Base-by-base conservation (phyloP, 2,113 vertebrate species). In the Fukomys damarensis region DNA sequence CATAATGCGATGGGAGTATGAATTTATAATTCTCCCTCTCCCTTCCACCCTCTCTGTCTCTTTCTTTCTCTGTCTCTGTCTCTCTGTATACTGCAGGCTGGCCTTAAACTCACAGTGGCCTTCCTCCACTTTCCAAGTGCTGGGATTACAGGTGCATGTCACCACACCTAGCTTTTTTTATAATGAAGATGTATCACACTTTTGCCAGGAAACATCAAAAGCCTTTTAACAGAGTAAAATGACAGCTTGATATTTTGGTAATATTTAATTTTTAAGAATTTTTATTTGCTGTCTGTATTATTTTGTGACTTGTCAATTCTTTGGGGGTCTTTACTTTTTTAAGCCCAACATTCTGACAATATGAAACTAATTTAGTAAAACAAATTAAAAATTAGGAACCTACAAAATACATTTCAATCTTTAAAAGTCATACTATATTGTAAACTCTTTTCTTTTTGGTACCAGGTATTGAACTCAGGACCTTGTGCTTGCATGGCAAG, bases 401-500 rank as follows among this genome's bases (percentile, higher is more conserved):
- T 14, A 89, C 20, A 96, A 89, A 91, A 93, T 14, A 66, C 20
- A 93, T 76, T 91, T 88, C 54, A 68, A 89, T 74, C 59, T 93
- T 80, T 80, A 95, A 92, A 82, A 56, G 65, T 76, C 52, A 82
- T 52, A 82, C 46, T 83, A 83, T 13, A 87, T 49, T 86, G 38
- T 65, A 84, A 87, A 49, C 46, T 49, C 46, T 49, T 49, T 49
- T 49, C 46, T 49, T 49, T 49, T 49, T 49, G 46, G 46, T 49
- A 49, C 46, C 46, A 49, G 46, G 5, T 49, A 49, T 49, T 49
- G 46, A 49, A 49, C 46, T 49, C 46, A 49, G 46, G 46, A 6
- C 46, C 46, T 49, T 49, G 46, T 49, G 46, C 46, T 49, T 49
- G 46, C 46, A 49, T 6, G 46, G 46, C 46, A 49, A 9, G 46